Evolutionary conservation across 2,888 invertebrate species (phyloP), one percentile per base, ranked within the genome.

Genomic region (Drosophila borealis): DNA sequence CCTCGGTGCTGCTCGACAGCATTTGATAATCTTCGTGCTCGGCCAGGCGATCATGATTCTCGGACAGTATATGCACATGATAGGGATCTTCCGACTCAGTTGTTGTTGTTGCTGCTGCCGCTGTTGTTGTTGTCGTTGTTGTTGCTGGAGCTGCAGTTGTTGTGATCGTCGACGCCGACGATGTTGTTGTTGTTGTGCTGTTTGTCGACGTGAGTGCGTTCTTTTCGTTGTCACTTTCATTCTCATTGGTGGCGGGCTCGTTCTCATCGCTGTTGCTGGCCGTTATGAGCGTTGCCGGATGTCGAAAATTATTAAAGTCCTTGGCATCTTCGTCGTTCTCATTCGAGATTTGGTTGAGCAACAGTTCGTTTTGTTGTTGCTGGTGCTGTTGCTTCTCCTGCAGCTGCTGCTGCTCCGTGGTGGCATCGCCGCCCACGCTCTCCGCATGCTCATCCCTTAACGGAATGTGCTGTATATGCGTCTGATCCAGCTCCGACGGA

Each of bases 21-120:
- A 91, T 88, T 82, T 91, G 89, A 84, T 91, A 91, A 81, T 90
- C 91, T 75, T 89, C 91, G 64, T 89, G 91, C 73, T 90, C 91
- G 69, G 90, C 90, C 79, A 91, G 81, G 79, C 89, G 89, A 81
- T 91, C 91, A 83, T 91, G 91, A 78, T 90, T 91, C 69, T 91
- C 91, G 49, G 91, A 91, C 63, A 91, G 81, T 81, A 91, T 91
- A 73, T 91, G 91, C 51, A 85, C 91, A 89, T 91, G 91, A 80
- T 91, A 91, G 50, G 91, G 91, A 89, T 91, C 91, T 78, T 90
- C 89, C 67, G 66, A 69, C 50, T 74, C 81, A 34, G 64, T 65
- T 42, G 73, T 61, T 48, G 77, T 50, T 50, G 59, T 51, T 50
- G 74, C 44, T 33, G 79, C 37, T 51, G 75, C 56, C 68, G 70